Conservation (phyloP, 2,797 vertebrate genomes). For the Monodelphis domestica region DNA sequence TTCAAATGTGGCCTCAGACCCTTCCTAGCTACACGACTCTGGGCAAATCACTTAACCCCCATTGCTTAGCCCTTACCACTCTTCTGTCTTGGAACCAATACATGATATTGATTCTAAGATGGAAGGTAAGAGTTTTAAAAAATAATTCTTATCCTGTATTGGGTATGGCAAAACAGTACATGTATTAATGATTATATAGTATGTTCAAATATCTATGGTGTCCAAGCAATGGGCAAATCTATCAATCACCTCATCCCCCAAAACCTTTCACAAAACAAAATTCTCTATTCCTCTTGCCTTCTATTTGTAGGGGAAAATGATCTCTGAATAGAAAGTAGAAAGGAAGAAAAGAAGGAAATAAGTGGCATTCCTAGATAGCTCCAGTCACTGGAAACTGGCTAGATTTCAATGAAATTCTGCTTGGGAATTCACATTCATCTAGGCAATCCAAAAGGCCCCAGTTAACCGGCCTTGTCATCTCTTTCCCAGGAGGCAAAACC, state of each 20-base stretch:
- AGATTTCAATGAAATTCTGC: background rate
- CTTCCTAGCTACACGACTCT: no score
- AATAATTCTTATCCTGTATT: background rate
- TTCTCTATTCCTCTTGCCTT: background rate
- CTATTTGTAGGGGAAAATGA: background rate
- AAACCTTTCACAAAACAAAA: background rate
- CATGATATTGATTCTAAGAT: no score
- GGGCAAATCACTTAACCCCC: no score
- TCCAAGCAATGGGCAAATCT: background rate
- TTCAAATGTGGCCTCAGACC: no score
- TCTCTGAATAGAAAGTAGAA: constrained; percentile 16
- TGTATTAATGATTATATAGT: background rate
- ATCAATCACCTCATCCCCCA: background rate
- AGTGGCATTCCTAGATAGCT: background rate
- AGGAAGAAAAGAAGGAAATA: background rate
- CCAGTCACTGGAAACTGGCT: background rate
- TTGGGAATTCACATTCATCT: background rate
- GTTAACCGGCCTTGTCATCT: background rate
- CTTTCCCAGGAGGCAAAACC: background rate
- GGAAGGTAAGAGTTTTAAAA: no score
- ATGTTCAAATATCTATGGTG: background rate
- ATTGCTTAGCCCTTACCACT: no score
- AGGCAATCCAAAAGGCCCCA: background rate
- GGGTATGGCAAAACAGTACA: background rate
- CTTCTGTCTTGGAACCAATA: no score